A percentile compares a stretch with the other conserved stretches of the same genome.
Evolutionary conservation across 2,797 vertebrate genomes (phyloP).

Genomic region (Carapus acus): DNA sequence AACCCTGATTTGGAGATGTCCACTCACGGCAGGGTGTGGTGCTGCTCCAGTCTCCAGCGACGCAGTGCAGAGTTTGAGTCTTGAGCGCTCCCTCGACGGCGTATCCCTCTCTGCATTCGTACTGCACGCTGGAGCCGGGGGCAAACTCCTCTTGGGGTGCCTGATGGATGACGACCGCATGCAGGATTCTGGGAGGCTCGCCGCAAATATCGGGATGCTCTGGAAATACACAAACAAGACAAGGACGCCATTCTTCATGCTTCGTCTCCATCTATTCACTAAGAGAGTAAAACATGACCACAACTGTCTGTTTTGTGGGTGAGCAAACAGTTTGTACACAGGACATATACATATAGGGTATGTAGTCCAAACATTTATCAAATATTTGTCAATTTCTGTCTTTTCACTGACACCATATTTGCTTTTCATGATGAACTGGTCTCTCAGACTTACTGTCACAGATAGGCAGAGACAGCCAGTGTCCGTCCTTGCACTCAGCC

Average conservation of each 20-base stretch:
- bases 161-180: conserved; percentile 32
- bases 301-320: too few relatives aligned
- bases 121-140: neutral
- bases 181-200: conserved; percentile 21
- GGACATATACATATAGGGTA: too few relatives aligned
- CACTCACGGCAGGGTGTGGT: conserved; percentile 35
- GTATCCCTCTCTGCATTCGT: conserved; percentile 41
- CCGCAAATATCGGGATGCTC: neutral
- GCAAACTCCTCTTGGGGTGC: conserved; percentile 30
- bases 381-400: too few relatives aligned
- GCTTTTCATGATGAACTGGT: neutral
- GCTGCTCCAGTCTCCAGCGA: neutral
- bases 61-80: conserved; percentile 1
- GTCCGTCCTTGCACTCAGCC: conserved; percentile 18
- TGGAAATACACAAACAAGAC: conserved; percentile 15
- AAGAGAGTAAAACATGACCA: too few relatives aligned
- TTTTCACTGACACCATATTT: too few relatives aligned
- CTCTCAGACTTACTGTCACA: conserved; percentile 53
- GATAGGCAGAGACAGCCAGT: conserved; percentile 32
- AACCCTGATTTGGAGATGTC: neutral
- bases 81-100: rapidly evolving
- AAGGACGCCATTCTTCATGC: neutral
- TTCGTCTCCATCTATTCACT: too few relatives aligned
- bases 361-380: too few relatives aligned
- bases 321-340: too few relatives aligned